Evolutionary conservation across 2,797 vertebrate species (phyloP).

Genomic region (Syndactyla subalaris): DNA sequence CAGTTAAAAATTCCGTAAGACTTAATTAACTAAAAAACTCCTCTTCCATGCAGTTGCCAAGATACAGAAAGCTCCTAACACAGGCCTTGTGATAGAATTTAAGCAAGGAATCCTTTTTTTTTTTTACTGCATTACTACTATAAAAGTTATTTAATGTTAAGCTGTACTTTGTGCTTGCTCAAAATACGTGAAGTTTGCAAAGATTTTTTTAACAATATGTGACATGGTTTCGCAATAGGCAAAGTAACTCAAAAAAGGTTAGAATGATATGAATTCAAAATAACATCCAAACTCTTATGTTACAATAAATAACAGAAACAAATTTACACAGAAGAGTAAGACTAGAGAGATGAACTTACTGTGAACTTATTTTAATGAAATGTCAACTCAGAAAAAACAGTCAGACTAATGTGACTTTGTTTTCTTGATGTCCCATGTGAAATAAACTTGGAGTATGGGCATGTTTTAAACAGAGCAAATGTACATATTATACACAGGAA

Average conservation of each 20-base stretch:
- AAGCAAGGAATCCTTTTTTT: background rate
- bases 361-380: constrained; percentile 69
- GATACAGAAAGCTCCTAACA: background rate
- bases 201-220: background rate
- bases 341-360: constrained; percentile 56
- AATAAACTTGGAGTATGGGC: constrained; percentile 66
- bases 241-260: background rate
- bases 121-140: background rate
- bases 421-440: constrained; percentile 69
- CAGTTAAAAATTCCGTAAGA: background rate
- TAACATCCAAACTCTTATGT: background rate
- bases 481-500: constrained; percentile 70
- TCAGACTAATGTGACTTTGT: constrained; percentile 56
- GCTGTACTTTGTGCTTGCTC: background rate
- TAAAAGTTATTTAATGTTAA: background rate
- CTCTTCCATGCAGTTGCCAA: background rate
- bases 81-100: background rate
- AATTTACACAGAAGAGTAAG: constrained; percentile 17
- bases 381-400: constrained; percentile 13
- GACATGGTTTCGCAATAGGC: background rate
- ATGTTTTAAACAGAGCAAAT: constrained; percentile 65
- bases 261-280: constrained; percentile 1
- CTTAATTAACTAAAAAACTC: background rate
- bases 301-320: constrained; percentile 49
- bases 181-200: background rate